Conservation (phyloP, 2,888 invertebrate genomes). For the Lucinisca nassula region DNA sequence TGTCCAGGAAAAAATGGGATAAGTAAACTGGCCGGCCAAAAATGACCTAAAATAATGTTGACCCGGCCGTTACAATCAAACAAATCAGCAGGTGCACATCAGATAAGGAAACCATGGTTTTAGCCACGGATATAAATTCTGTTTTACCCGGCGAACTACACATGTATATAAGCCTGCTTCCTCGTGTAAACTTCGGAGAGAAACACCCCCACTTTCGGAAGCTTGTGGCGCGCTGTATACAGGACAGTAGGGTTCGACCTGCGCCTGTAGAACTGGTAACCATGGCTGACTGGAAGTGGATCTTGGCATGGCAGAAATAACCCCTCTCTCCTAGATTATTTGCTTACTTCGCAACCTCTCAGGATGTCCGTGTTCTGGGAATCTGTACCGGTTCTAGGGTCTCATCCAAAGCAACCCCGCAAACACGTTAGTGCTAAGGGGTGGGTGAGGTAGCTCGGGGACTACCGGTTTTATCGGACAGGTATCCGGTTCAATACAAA, state of each 20-base stretch:
- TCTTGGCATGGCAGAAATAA: slow-evolving; percentile 60
- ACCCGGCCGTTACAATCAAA: too few relatives aligned
- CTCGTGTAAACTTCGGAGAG: too few relatives aligned
- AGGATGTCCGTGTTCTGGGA: slow-evolving; percentile 69
- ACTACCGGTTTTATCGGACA: slow-evolving; percentile 48
- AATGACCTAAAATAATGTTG: too few relatives aligned
- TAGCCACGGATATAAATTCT: too few relatives aligned
- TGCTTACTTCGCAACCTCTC: slow-evolving; percentile 70
- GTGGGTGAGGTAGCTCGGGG: slow-evolving; percentile 65
- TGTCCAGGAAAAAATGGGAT: too few relatives aligned
- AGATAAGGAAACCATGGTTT: too few relatives aligned
- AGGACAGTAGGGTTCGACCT: slow-evolving; percentile 47
- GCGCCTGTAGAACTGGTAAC: slow-evolving; percentile 42
- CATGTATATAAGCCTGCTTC: too few relatives aligned
- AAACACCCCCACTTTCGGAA: slow-evolving; percentile 39
- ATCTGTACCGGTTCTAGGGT: slow-evolving; percentile 65
- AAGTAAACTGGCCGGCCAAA: too few relatives aligned
- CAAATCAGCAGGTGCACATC: too few relatives aligned
- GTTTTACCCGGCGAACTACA: too few relatives aligned
- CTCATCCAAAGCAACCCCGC: slow-evolving; percentile 66
- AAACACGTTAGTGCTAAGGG: slow-evolving; percentile 63
- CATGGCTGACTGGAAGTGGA: slow-evolving; percentile 70
- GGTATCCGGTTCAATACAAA: not conserved
- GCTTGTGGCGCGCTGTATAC: slow-evolving; percentile 24
- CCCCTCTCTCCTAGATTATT: slow-evolving; percentile 19